Percentiles rank a stretch among this genome's conserved stretches.
Conservation (phyloP, 2,797 vertebrate genomes). For the Lepilemur ruficaudatus region DNA sequence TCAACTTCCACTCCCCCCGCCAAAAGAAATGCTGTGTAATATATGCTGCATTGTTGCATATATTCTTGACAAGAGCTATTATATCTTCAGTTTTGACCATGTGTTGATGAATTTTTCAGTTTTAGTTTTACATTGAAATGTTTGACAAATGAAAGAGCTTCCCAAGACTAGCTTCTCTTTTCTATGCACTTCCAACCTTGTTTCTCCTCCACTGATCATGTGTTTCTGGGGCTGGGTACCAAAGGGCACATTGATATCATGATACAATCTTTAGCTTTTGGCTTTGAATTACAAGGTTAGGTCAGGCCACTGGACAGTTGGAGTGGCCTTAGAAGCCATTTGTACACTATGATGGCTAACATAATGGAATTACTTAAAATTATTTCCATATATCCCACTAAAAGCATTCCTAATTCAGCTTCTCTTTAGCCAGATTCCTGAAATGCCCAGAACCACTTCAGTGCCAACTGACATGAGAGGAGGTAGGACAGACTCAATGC, state of each 20-base stretch:
- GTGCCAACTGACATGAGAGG: neutral
- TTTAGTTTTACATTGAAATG: neutral
- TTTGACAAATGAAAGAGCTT: neutral
- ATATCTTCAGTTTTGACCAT: neutral
- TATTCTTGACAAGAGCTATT: neutral
- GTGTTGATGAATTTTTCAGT: neutral
- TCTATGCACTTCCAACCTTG: neutral
- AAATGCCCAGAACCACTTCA: neutral
- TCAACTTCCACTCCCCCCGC: neutral
- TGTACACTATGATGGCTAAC: neutral
- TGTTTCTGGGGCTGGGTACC: neutral
- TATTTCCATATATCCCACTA: neutral
- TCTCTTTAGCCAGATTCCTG: neutral
- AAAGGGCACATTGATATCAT: neutral
- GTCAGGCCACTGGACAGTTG: neutral
- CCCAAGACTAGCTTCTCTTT: neutral
- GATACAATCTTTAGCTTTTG: neutral
- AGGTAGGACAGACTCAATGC: neutral
- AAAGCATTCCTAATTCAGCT: neutral
- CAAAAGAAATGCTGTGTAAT: neutral
- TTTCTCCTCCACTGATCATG: neutral
- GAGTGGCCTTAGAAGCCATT: neutral
- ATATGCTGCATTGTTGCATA: neutral
- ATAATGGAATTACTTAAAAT: neutral
- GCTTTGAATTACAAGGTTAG: neutral